Conservation (phyloP, 2,888 invertebrate genomes). For the Hymenopus coronatus region DNA sequence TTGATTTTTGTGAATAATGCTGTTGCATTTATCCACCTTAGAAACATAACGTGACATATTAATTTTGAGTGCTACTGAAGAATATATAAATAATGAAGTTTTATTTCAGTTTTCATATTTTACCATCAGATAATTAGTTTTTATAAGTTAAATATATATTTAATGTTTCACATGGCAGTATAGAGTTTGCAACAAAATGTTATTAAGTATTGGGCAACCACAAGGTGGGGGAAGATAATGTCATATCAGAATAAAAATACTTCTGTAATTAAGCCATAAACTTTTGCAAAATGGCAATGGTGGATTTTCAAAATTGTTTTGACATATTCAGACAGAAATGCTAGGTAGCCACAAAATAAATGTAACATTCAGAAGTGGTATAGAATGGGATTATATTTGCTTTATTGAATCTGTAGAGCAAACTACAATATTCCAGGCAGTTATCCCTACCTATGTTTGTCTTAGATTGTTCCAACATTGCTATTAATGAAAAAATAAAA, state of each 20-base stretch:
- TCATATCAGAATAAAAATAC: neutral
- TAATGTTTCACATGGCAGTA: neutral
- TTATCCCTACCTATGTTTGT: too few relatives aligned
- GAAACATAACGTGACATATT: neutral
- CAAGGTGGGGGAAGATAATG: neutral
- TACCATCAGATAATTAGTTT: neutral
- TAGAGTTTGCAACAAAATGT: neutral
- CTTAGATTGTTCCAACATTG: too few relatives aligned
- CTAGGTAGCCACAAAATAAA: too few relatives aligned
- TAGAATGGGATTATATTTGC: too few relatives aligned
- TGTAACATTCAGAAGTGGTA: too few relatives aligned
- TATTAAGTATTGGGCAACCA: neutral
- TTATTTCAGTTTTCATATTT: neutral
- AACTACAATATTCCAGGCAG: too few relatives aligned
- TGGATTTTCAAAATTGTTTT: neutral
- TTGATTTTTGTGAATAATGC: neutral
- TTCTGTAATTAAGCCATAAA: neutral
- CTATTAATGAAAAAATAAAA: too few relatives aligned
- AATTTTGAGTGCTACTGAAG: neutral
- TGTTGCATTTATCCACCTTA: neutral
- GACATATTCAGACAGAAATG: neutral
- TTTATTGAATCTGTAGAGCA: too few relatives aligned
- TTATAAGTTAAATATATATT: neutral
- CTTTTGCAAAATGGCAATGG: neutral
- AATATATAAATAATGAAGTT: neutral